These are phyloP conservation scores for Brachirus orientalis DNA, from an alignment of 2,113 vertebrate species.

Conservation along the genomic window DNA sequence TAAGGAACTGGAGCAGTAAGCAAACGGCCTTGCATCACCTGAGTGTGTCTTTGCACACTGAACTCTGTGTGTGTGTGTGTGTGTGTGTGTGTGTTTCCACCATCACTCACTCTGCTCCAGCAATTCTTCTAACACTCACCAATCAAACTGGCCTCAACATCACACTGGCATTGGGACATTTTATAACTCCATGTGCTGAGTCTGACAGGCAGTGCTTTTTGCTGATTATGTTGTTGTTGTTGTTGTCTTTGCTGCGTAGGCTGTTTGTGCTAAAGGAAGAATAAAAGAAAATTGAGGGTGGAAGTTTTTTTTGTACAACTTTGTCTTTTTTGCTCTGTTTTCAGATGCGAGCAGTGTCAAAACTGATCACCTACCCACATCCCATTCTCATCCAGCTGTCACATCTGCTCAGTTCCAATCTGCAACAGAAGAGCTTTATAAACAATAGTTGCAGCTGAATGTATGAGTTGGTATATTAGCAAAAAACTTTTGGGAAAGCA, in stretches of 20 bases:
- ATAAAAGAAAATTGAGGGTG: slow-evolving; percentile 52
- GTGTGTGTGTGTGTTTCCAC: slow-evolving; percentile 15
- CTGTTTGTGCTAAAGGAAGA: slow-evolving; percentile 62
- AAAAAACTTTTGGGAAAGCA: slow-evolving; percentile 42
- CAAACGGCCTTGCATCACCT: slow-evolving; percentile 58
- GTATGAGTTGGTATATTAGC: slow-evolving; percentile 45
- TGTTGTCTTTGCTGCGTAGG: slow-evolving; percentile 50
- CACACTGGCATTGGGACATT: slow-evolving; percentile 60
- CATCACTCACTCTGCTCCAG: slow-evolving; percentile 57
- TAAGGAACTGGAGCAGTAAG: slow-evolving; percentile 81
- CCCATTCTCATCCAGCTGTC: slow-evolving; percentile 69
- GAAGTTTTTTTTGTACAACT: slow-evolving; percentile 43
- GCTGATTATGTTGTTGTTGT: slow-evolving; percentile 48
- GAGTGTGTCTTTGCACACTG: slow-evolving; percentile 23
- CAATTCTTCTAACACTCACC: slow-evolving; percentile 56
- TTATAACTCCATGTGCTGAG: slow-evolving; percentile 42
- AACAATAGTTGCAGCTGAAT: slow-evolving; percentile 53
- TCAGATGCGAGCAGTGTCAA: slow-evolving; percentile 76
- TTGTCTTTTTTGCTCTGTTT: slow-evolving; percentile 69
- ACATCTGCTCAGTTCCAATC: slow-evolving; percentile 51
- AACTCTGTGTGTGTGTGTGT: slow-evolving; percentile 11
- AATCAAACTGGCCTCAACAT: slow-evolving; percentile 63
- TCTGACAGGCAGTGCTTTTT: slow-evolving; percentile 63
- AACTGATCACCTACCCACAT: slow-evolving; percentile 69
- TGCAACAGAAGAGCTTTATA: slow-evolving; percentile 54